Evolutionary conservation across 2,888 invertebrate species (phyloP).

Genomic region (Lithophane ornitopus): DNA sequence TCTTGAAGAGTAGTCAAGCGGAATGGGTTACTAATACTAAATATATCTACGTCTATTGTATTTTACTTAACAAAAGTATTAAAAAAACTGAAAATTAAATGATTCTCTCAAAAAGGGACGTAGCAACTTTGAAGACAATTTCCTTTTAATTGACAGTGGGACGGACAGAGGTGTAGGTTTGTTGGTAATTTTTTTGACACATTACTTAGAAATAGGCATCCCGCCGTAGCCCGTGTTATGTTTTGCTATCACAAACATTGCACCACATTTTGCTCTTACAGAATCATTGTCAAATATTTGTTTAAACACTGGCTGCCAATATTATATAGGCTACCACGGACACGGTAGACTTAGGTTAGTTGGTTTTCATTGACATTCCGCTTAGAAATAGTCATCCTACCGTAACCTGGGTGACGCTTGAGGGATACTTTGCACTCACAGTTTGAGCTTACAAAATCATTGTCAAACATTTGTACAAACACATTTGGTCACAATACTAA

Average conservation of each 20-base stretch:
- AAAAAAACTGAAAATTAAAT: neutral
- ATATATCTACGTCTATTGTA: too few relatives aligned
- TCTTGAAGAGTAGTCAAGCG: too few relatives aligned
- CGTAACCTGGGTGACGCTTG: too few relatives aligned
- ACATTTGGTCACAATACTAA: conserved; percentile 5
- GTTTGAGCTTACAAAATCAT: neutral
- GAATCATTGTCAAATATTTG: neutral
- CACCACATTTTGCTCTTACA: neutral
- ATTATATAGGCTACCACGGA: too few relatives aligned
- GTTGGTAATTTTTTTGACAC: neutral
- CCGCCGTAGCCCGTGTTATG: neutral
- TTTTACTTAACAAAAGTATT: neutral
- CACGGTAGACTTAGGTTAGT: too few relatives aligned
- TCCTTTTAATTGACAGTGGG: neutral
- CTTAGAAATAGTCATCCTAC: too few relatives aligned
- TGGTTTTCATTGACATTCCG: too few relatives aligned
- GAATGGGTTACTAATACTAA: too few relatives aligned
- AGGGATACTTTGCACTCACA: too few relatives aligned
- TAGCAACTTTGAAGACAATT: neutral
- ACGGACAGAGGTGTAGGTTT: neutral
- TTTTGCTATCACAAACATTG: neutral
- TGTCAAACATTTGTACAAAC: conserved; percentile 7
- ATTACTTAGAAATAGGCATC: neutral
- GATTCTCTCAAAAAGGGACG: too few relatives aligned
- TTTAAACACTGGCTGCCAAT: conserved; percentile 1